Evolutionary conservation across 2,888 invertebrate genomes (phyloP).

Genomic region (Axea sp.): DNA sequence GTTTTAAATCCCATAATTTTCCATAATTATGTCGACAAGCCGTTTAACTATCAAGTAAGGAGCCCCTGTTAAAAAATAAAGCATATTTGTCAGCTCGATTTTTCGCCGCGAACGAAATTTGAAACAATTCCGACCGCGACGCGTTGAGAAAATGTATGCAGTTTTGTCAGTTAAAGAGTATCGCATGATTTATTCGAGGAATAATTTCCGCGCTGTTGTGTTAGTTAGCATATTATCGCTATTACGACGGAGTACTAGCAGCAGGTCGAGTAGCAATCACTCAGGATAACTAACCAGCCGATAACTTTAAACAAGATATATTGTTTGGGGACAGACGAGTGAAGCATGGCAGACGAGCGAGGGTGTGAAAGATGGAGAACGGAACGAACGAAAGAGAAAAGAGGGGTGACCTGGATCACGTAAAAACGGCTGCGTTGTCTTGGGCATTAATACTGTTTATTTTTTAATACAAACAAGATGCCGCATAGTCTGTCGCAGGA

Average conservation of each 20-base stretch:
- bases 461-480: no score
- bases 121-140: not conserved
- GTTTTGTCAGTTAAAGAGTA: not conserved
- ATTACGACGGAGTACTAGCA: slow-evolving; percentile 17
- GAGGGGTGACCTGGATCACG: slow-evolving; percentile 48
- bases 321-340: slow-evolving; percentile 59
- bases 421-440: no score
- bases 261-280: slow-evolving; percentile 65
- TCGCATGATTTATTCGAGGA: slow-evolving; percentile 18
- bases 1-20: slow-evolving; percentile 13
- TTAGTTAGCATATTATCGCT: slow-evolving; percentile 50
- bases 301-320: slow-evolving; percentile 73
- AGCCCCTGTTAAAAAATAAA: not conserved
- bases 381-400: slow-evolving; percentile 53
- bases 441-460: no score
- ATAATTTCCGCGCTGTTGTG: slow-evolving; percentile 18
- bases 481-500: no score
- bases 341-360: slow-evolving; percentile 54
- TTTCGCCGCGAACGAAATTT: not conserved
- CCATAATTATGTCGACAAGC: slow-evolving; percentile 2
- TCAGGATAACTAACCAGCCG: slow-evolving; percentile 70
- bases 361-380: slow-evolving; percentile 51
- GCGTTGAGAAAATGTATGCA: slow-evolving; percentile 3
- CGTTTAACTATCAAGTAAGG: slow-evolving; percentile 10
- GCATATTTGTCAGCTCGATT: not conserved